Evolutionary conservation across 2,113 vertebrate species (phyloP).

Genomic region (Oryzias celebensis): DNA sequence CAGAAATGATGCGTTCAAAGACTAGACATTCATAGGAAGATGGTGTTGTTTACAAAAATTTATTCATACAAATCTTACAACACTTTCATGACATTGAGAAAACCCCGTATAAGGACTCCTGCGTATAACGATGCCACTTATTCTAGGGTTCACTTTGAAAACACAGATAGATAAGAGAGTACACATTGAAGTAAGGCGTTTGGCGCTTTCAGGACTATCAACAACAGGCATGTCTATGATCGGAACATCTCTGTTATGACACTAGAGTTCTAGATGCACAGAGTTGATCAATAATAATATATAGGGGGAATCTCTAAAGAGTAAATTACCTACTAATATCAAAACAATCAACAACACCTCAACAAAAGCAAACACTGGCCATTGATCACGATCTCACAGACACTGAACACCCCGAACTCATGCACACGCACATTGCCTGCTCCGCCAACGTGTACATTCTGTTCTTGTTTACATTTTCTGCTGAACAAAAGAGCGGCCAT

Average conservation of each 20-base stretch:
- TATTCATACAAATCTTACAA: conserved; percentile 99
- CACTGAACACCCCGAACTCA: conserved; percentile 66
- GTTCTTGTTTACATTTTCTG: conserved; percentile 41
- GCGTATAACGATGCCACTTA: conserved; percentile 83
- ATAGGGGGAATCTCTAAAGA: conserved; percentile 38
- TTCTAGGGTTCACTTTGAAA: conserved; percentile 85
- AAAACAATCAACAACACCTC: conserved; percentile 68
- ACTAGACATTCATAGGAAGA: conserved; percentile 89
- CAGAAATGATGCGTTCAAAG: conserved; percentile 77
- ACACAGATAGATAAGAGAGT: conserved; percentile 84
- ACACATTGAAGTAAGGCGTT: conserved; percentile 95
- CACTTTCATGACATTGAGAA: conserved; percentile 94
- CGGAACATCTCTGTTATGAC: conserved; percentile 79
- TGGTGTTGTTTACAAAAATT: conserved; percentile 99
- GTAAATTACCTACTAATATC: conserved; percentile 64
- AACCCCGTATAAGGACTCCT: conserved; percentile 86
- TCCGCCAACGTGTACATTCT: conserved; percentile 65
- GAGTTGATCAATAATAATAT: conserved; percentile 42
- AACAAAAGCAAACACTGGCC: conserved; percentile 69
- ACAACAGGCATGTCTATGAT: conserved; percentile 86
- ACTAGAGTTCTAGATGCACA: conserved; percentile 71
- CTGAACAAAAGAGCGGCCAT: conserved; percentile 72
- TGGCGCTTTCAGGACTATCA: conserved; percentile 89
- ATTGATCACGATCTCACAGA: conserved; percentile 70
- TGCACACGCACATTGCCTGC: conserved; percentile 53